Evolutionary conservation across 2,888 invertebrate species (phyloP), one percentile per base, ranked within the genome.

Genomic region (Melanophora roralis): DNA sequence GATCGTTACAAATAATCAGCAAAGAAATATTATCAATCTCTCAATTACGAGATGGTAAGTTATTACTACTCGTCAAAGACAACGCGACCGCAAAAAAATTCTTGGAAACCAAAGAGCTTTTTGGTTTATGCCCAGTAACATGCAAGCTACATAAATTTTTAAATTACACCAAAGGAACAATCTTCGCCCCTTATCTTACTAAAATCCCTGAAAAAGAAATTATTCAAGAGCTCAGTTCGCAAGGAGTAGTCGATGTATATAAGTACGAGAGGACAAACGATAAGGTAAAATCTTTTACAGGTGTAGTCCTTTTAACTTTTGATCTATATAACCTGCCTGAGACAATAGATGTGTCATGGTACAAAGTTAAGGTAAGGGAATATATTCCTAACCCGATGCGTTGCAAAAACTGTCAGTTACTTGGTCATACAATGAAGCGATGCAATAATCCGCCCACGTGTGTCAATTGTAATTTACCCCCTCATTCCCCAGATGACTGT

Each of bases 301-400:
- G 69, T 5, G 69, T 57, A 5, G 38, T 68, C 8, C 23, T 69
- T 1, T 12, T 77, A 16, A 64, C 69, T 19, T 78, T 72, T 19
- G 60, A 72, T 6, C 51, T 67, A 49, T 81, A 71, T 27, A 14
- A 38, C 2, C 53, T 51, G 0, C 71, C 77, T 1, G 64, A 77
- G 11, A 45, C 45, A 11, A 67, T 78, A 4, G 59, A 80, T n/a
- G 77, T 80, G 9, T 21, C 77, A 7, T 80, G 76, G 53, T 49
- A 65, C 23, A 68, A 55, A 27, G 77, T 51, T 1, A 59, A 68
- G n/a, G 67, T 81, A 0, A 32, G 73, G 5, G 71, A 73, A 16
- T 77, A 69, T n/a, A 53, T 81, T 4, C 80, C 80, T 8, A 81
- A 81, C 16, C 75, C 81, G 0, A 82, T 79, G 81, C 45, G 77